Conservation (phyloP, 2,113 vertebrate species). For the Mionectes macconnelli region DNA sequence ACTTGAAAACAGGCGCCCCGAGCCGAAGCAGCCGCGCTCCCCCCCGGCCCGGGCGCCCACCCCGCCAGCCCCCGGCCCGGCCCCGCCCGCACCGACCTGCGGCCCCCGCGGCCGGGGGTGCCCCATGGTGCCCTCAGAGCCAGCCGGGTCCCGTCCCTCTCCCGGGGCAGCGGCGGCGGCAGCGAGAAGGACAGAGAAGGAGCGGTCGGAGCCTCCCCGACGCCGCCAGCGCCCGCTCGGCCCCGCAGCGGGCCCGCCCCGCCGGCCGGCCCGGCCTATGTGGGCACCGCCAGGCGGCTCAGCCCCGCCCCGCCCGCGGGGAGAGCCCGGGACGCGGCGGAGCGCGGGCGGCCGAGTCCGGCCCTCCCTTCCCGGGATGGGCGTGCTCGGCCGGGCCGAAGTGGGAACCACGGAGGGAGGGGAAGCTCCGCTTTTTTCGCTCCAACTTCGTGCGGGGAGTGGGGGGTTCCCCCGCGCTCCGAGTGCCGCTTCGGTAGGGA, state of each 20-base stretch:
- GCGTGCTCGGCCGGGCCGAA: not conserved
- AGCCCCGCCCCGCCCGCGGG: not conserved
- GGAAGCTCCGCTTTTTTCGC: rapidly evolving
- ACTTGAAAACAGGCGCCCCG: not conserved
- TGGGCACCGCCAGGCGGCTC: not conserved
- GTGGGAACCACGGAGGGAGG: rapidly evolving
- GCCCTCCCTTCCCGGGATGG: not conserved
- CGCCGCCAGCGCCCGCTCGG: not conserved
- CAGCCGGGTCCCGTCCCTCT: not conserved
- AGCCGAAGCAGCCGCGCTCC: not conserved
- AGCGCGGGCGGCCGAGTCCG: not conserved
- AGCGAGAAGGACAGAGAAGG: too few species aligned
- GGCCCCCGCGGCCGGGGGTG: slow-evolving; percentile 26
- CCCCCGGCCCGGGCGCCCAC: not conserved
- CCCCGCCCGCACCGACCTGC: slow-evolving; percentile 66
- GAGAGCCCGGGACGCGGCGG: not conserved
- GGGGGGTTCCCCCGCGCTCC: rapidly evolving
- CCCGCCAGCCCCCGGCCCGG: not conserved
- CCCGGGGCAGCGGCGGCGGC: not conserved
- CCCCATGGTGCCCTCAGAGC: slow-evolving; percentile 40
- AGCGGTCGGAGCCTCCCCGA: not conserved
- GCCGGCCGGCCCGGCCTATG: slow-evolving; percentile 53
- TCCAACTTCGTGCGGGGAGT: not conserved
- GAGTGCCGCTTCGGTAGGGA: rapidly evolving
- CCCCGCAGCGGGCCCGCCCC: not conserved